Evolutionary conservation across 1,140 invertebrate species (phyloP).

Genomic region (Drosophila sucinea): DNA sequence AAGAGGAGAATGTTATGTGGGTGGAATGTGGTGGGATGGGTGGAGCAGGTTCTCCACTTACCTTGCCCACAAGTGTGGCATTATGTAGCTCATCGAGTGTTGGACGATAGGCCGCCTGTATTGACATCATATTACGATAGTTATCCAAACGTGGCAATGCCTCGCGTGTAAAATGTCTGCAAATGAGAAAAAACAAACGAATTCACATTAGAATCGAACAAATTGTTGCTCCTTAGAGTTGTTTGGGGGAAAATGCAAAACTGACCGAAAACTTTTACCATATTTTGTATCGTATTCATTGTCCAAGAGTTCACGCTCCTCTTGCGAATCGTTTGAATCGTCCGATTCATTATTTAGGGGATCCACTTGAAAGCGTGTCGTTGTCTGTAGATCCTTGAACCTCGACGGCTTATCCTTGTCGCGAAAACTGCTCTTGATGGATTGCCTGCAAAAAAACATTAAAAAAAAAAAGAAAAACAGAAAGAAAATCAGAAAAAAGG

Average conservation of each 20-base stretch:
- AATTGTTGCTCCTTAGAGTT: background rate
- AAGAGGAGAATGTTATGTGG: background rate
- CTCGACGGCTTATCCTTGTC: slow-evolving; percentile 86
- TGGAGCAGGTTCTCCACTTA: slow-evolving; percentile 76
- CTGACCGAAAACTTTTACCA: slow-evolving; percentile 90
- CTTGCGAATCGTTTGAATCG: slow-evolving; percentile 83
- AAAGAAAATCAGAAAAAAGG: slow-evolving; percentile 12
- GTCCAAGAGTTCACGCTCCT: slow-evolving; percentile 85
- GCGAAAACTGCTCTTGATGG: slow-evolving; percentile 86
- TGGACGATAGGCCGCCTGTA: slow-evolving; percentile 94
- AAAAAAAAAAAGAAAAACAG: slow-evolving; percentile 1
- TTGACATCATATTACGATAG: slow-evolving; percentile 96
- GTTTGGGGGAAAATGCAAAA: slow-evolving; percentile 24
- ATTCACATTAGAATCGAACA: background rate
- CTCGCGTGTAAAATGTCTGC: slow-evolving; percentile 94
- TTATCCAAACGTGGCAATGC: slow-evolving; percentile 95
- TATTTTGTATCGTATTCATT: slow-evolving; percentile 89
- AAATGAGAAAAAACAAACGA: background rate
- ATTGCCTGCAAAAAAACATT: slow-evolving; percentile 50
- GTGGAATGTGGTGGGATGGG: background rate
- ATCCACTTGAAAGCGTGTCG: slow-evolving; percentile 85
- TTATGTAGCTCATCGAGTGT: slow-evolving; percentile 97
- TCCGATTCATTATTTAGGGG: slow-evolving; percentile 84
- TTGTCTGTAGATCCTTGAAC: slow-evolving; percentile 85
- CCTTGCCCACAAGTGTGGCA: slow-evolving; percentile 90